phyloP scores from a whole-genome alignment of 2,113 vertebrate genomes.

The Dissostichus mawsoni region DNA sequence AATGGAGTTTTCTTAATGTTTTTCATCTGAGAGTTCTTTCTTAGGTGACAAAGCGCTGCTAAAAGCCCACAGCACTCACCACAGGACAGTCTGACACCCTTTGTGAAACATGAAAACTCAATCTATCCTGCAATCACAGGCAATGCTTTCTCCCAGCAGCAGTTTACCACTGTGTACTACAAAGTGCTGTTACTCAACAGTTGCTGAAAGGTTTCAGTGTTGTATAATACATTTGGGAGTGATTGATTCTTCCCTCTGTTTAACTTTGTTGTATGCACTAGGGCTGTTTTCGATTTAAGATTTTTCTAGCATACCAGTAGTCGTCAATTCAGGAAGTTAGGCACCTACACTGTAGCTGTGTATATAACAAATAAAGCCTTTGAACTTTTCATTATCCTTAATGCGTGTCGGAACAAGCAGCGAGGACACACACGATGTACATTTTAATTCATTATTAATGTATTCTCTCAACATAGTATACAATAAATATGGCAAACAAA shows the following conservation, averaged over 20 bases:
- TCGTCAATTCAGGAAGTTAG: too few relatives aligned
- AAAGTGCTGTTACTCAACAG: conserved; percentile 45
- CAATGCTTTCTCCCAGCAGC: not conserved
- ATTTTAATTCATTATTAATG: too few relatives aligned
- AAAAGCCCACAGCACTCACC: conserved; percentile 21
- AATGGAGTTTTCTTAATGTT: too few relatives aligned
- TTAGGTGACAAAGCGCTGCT: conserved; percentile 32
- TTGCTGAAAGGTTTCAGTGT: not conserved
- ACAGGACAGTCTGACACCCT: not conserved
- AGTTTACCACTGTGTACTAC: not conserved
- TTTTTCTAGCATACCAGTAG: too few relatives aligned
- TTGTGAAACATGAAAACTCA: conserved; percentile 29
- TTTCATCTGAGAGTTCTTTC: not conserved
- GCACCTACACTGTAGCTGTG: too few relatives aligned
- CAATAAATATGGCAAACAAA: too few relatives aligned
- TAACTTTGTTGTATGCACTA: not conserved
- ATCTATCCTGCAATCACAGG: not conserved
- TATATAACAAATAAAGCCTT: too few relatives aligned
- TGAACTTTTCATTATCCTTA: too few relatives aligned
- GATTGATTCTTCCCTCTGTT: not conserved
- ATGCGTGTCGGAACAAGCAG: too few relatives aligned
- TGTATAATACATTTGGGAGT: not conserved
- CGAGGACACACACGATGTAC: too few relatives aligned
- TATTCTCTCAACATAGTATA: too few relatives aligned
- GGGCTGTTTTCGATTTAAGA: too few relatives aligned